Conservation (phyloP, 2,797 vertebrate genomes). For the Halcyon chelicuti region DNA sequence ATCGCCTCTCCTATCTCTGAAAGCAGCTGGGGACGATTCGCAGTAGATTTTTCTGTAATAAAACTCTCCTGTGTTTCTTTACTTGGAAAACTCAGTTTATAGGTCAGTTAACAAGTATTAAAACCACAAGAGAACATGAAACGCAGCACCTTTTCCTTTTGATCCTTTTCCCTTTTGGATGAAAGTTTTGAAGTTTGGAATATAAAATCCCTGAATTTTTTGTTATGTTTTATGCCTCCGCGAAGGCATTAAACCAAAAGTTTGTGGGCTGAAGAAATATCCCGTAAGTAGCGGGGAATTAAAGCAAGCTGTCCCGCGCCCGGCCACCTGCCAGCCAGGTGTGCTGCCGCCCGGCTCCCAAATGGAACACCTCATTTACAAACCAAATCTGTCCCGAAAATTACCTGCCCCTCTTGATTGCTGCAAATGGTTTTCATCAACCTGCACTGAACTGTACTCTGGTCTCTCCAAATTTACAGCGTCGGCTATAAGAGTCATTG, state of each 20-base stretch:
- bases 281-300: slow-evolving; percentile 30
- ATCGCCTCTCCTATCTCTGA: slow-evolving; percentile 27
- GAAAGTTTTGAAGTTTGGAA: slow-evolving; percentile 66
- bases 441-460: background rate
- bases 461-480: background rate
- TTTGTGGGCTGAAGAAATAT: slow-evolving; percentile 66
- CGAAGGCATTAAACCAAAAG: slow-evolving; percentile 60
- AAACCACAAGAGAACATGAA: slow-evolving; percentile 76
- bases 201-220: slow-evolving; percentile 63
- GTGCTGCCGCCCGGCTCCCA: slow-evolving; percentile 22
- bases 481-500: background rate
- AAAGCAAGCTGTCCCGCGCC: slow-evolving; percentile 58
- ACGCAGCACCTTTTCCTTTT: slow-evolving; percentile 66
- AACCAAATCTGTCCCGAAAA: slow-evolving; percentile 61
- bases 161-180: slow-evolving; percentile 62
- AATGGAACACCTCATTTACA: slow-evolving; percentile 76
- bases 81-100: slow-evolving; percentile 75
- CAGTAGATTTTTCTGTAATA: slow-evolving; percentile 52
- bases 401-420: slow-evolving; percentile 61
- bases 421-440: slow-evolving; percentile 68
- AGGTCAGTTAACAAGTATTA: slow-evolving; percentile 78
- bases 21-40: slow-evolving; percentile 63
- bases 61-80: slow-evolving; percentile 71
- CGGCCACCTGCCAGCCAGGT: slow-evolving; percentile 61
- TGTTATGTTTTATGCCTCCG: slow-evolving; percentile 61